Evolutionary conservation across 1,140 invertebrate species (phyloP), one percentile per base, ranked within the genome.

Genomic region (Pogonus chalceus): DNA sequence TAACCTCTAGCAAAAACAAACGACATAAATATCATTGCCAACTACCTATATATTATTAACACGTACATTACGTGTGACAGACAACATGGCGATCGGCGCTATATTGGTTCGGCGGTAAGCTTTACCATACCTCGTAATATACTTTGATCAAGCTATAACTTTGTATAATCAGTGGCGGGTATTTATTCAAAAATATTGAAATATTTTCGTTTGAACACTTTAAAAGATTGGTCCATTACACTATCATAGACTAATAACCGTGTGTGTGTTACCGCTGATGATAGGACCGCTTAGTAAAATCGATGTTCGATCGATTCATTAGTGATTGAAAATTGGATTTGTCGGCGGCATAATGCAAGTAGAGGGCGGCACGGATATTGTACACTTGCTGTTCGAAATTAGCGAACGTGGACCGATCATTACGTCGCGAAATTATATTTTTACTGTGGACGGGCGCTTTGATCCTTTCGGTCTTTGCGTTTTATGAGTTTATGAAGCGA

Each of bases 331-430:
- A 43, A 43, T 43, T 43, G 37, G 26, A 31, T 31, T 31, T 31
- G 18, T 43, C 37, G 37, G 37, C 37, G 37, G 37, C 18, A 18
- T 9, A 43, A 43, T 7, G 9, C 37, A 43, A 43, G 37, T 43
- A 43, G 37, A 43, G 37, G 37, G 37, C 37, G 37, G 37, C 37
- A 43, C 37, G 37, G 37, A 43, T 43, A 43, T 43, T 43, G 37
- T 43, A 43, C 37, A 7, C 37, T 18, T 4, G 18, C 3, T 43
- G 37, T 43, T 9, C 37, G 37, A 18, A 43, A 43, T 43, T 43
- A 43, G 37, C 37, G 37, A 10, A 43, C 37, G 37, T 43, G 37
- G 37, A 18, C 18, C 37, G 37, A 16, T 43, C 18, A 43, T 43
- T 43, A 43, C 37, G 37, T 43, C 18, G 37, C 18, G 18, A 43